Evolutionary conservation across 1,140 invertebrate genomes (phyloP).

Genomic region (Meloidogyne exigua): DNA sequence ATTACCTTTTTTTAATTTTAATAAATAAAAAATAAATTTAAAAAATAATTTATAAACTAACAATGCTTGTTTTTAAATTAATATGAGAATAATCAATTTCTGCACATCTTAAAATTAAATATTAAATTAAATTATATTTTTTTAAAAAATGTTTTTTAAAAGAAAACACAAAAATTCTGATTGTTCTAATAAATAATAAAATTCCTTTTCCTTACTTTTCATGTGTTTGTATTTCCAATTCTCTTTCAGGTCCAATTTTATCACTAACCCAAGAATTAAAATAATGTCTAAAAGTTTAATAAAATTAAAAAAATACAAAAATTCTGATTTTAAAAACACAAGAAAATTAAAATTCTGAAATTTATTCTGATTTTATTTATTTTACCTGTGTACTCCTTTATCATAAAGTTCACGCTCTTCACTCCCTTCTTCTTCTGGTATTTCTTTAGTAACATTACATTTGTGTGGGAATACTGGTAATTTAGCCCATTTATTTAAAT

Average conservation of each 20-base stretch:
- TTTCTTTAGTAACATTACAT: constrained; percentile 43
- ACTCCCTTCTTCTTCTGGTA: constrained; percentile 35
- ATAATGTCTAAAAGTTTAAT: constrained; percentile 10
- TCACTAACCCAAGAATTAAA: constrained; percentile 59
- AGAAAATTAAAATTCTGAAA: not conserved
- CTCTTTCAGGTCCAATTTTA: constrained; percentile 54
- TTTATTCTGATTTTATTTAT: not conserved
- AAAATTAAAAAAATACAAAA: not conserved
- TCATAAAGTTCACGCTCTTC: constrained; percentile 36
- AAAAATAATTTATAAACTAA: not conserved
- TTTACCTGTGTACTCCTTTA: constrained; percentile 27
- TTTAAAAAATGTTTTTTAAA: not conserved
- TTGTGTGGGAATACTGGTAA: constrained; percentile 12
- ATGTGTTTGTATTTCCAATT: constrained; percentile 46
- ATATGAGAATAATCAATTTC: constrained; percentile 47
- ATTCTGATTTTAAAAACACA: not conserved
- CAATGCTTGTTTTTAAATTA: constrained; percentile 67
- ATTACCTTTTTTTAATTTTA: constrained; percentile 70
- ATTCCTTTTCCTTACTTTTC: constrained; percentile 36
- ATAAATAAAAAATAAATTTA: not conserved
- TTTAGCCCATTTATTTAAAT: constrained; percentile 42
- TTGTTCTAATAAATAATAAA: too few relatives aligned
- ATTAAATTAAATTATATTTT: not conserved
- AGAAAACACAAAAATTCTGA: too few relatives aligned
- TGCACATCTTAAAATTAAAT: constrained; percentile 45